Percentiles rank a stretch among this genome's conserved stretches.
Conservation (phyloP, 2,888 invertebrate genomes). For the Cheilosia urbana region DNA sequence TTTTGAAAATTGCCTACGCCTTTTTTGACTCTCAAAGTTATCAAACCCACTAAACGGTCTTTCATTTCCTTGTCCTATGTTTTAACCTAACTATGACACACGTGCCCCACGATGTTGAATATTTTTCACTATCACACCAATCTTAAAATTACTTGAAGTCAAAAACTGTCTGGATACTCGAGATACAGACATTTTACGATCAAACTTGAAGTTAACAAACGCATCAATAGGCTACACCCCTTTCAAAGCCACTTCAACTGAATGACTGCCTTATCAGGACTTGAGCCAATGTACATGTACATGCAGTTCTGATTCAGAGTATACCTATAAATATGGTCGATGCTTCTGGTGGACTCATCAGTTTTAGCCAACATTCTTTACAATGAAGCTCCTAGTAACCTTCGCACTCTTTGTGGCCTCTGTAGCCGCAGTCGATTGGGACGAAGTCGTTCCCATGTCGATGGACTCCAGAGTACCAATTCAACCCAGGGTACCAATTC, state of each 20-base stretch:
- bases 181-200: not conserved
- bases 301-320: not conserved
- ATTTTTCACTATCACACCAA: not conserved
- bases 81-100: not conserved
- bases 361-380: conserved; percentile 7
- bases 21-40: too few species aligned
- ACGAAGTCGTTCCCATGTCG: conserved; percentile 81
- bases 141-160: not conserved
- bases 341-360: conserved; percentile 2
- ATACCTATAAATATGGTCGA: conserved; percentile 30
- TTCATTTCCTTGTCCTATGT: too few species aligned
- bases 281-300: not conserved
- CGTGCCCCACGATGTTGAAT: not conserved
- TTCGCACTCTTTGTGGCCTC: conserved; percentile 35
- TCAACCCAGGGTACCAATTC: not conserved
- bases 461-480: conserved; percentile 63
- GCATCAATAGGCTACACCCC: too few species aligned
- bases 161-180: not conserved
- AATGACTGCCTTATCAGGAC: conserved; percentile 1
- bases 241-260: conserved; percentile 2
- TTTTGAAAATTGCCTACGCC: too few species aligned
- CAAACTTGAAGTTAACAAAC: not conserved
- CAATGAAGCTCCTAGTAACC: conserved; percentile 45
- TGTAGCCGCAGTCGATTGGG: conserved; percentile 79
- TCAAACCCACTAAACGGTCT: not conserved